Conservation (phyloP, 2,113 vertebrate genomes). For the Xenopus borealis region DNA sequence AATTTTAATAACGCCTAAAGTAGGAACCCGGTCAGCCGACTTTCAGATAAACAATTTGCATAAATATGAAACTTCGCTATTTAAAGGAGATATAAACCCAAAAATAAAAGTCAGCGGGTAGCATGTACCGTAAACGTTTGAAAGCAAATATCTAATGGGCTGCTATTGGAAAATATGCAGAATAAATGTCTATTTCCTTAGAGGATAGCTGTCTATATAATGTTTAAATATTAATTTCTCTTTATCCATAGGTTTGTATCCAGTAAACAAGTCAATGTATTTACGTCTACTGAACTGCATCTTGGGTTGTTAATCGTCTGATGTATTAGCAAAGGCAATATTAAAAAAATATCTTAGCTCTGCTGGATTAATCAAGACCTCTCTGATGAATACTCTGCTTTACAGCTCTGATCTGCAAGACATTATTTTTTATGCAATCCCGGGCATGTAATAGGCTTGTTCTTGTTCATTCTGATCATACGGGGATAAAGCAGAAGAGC, state of each 20-base stretch:
- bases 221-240: no score
- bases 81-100: no score
- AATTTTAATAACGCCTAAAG: conserved; percentile 9
- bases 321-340: not conserved
- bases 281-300: no score
- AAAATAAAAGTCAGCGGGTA: no score
- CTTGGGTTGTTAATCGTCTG: no score
- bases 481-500: conserved; percentile 3
- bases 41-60: no score
- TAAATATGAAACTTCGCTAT: no score
- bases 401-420: not conserved
- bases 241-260: not conserved
- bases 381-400: not conserved
- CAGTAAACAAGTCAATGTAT: no score
- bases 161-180: not conserved
- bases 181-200: no score
- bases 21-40: not conserved
- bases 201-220: no score
- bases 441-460: conserved; percentile 15
- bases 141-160: no score
- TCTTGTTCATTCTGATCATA: not conserved
- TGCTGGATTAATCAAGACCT: not conserved
- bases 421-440: conserved; percentile 7
- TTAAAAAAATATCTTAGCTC: not conserved
- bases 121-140: no score